A percentile compares a stretch with the other conserved stretches of the same genome.
phyloP scores from a whole-genome alignment of 2,113 vertebrate genomes.

The Engystomops pustulosus region DNA sequence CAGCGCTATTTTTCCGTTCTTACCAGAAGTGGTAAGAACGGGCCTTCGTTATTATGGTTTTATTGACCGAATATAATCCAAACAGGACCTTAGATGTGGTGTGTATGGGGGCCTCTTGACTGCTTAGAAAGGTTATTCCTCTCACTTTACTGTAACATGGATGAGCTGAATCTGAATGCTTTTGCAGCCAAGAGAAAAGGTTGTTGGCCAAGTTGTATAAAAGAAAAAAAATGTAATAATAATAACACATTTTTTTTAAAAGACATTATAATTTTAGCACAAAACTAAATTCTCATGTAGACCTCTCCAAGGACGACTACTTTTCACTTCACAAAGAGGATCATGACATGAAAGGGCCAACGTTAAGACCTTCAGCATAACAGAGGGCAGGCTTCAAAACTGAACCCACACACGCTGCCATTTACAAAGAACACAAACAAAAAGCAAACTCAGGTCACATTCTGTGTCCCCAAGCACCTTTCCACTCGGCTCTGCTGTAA shows the following conservation, averaged over 20 bases:
- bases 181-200: not conserved
- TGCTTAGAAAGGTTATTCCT: no score
- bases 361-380: not conserved
- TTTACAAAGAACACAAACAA: slow-evolving; percentile 35
- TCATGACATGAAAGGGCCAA: not conserved
- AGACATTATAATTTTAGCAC: not conserved
- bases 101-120: no score
- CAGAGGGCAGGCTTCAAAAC: slow-evolving; percentile 28
- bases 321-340: not conserved
- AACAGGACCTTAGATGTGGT: no score
- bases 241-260: no score
- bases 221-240: not conserved
- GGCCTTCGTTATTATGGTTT: no score
- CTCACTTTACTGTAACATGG: no score
- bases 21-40: no score
- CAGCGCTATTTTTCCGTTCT: no score
- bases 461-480: slow-evolving; percentile 34
- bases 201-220: not conserved
- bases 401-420: slow-evolving; percentile 34
- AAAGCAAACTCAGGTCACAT: slow-evolving; percentile 44
- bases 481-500: slow-evolving; percentile 20
- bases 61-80: no score
- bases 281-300: not conserved
- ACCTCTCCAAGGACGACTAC: not conserved
- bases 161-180: no score